Percentiles rank a stretch among this genome's conserved stretches.
phyloP scores from a whole-genome alignment of 2,113 vertebrate species.

The Rattus rattus region DNA sequence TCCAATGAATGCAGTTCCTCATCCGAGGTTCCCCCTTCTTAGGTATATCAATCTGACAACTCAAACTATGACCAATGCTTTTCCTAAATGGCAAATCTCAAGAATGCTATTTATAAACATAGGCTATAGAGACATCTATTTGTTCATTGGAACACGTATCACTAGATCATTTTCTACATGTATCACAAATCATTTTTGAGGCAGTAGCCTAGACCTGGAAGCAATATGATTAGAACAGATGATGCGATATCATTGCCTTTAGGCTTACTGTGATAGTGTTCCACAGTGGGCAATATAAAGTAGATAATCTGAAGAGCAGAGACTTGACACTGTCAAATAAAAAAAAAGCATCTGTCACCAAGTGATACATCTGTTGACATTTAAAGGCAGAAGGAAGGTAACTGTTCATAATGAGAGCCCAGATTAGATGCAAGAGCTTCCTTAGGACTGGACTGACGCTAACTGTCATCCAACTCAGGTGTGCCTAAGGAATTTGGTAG shows the following conservation, averaged over 20 bases:
- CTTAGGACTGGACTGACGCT: neutral
- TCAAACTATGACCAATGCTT: neutral
- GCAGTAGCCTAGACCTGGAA: neutral
- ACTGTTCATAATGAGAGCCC: neutral
- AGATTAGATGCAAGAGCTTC: neutral
- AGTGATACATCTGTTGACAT: neutral
- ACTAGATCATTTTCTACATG: neutral
- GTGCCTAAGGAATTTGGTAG: neutral
- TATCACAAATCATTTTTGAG: neutral
- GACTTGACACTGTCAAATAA: neutral
- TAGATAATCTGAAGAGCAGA: neutral
- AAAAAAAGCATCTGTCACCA: conserved; percentile 20
- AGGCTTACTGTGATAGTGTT: neutral
- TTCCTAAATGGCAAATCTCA: neutral
- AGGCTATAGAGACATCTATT: neutral
- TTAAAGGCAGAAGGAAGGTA: neutral
- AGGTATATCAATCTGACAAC: neutral
- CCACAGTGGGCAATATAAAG: neutral
- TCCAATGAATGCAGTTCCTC: neutral
- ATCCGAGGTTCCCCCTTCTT: neutral
- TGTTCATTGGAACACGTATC: conserved; percentile 16
- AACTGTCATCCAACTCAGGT: neutral
- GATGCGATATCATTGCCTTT: neutral
- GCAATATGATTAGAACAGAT: neutral
- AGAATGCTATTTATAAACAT: conserved; percentile 19